Evolutionary conservation across 2,113 vertebrate genomes (phyloP).

Genomic region (Emydocephalus ijimae): DNA sequence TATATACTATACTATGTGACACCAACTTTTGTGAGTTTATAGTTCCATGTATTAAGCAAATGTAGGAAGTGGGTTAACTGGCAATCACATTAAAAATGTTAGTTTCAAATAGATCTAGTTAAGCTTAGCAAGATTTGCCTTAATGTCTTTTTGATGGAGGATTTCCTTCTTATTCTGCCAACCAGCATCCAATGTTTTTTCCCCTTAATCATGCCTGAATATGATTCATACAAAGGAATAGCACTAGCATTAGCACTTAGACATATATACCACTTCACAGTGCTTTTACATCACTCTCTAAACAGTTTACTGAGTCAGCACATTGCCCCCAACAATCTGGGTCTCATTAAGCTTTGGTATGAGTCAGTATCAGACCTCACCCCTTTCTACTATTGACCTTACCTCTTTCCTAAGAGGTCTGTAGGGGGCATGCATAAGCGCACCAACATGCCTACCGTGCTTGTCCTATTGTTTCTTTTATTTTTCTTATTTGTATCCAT

Average conservation of each 20-base stretch:
- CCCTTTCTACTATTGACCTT: too few relatives aligned
- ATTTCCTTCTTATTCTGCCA: background rate
- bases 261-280: background rate
- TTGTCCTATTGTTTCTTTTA: too few relatives aligned
- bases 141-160: background rate
- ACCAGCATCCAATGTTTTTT: background rate
- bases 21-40: background rate
- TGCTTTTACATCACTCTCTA: background rate
- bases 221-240: background rate
- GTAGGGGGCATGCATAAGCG: too few relatives aligned
- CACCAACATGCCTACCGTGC: too few relatives aligned
- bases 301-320: background rate
- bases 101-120: background rate
- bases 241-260: too few relatives aligned
- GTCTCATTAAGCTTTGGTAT: background rate
- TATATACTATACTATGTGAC: background rate
- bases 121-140: background rate
- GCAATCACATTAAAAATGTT: background rate
- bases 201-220: background rate
- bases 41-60: background rate
- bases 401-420: too few relatives aligned
- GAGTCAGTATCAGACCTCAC: background rate
- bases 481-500: too few relatives aligned
- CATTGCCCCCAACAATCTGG: background rate
- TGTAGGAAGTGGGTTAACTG: background rate